These are phyloP conservation scores for Oscheius sp. DNA, from an alignment of 2,888 invertebrate genomes.

Conservation along the genomic window DNA sequence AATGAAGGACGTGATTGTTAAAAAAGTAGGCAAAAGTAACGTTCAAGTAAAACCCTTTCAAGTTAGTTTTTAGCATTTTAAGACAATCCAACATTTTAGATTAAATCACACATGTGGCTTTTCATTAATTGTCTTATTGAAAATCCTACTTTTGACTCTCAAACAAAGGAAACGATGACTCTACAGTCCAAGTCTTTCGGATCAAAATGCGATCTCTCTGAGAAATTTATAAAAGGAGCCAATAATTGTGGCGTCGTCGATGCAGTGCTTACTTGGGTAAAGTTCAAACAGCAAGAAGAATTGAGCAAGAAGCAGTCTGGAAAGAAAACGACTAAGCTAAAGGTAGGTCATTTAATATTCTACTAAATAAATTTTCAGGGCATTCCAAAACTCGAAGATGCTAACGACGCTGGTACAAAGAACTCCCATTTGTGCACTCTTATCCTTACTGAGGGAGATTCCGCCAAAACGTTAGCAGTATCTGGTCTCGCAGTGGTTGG, in stretches of 20 bases:
- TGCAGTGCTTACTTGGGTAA: slow-evolving; percentile 90
- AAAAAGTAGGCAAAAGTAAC: slow-evolving; percentile 90
- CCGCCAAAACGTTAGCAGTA: slow-evolving; percentile 96
- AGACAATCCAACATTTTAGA: slow-evolving; percentile 70
- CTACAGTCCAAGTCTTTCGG: slow-evolving; percentile 90
- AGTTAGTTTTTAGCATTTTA: slow-evolving; percentile 56
- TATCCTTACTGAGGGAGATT: slow-evolving; percentile 99
- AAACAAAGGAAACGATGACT: slow-evolving; percentile 99
- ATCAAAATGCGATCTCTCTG: slow-evolving; percentile 86
- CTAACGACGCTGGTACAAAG: slow-evolving; percentile 91
- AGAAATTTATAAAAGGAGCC: slow-evolving; percentile 79
- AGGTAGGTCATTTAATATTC: slow-evolving; percentile 72
- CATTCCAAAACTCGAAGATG: slow-evolving; percentile 91
- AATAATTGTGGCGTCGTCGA: slow-evolving; percentile 91
- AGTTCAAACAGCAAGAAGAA: slow-evolving; percentile 84
- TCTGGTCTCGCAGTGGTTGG: slow-evolving; percentile 85
- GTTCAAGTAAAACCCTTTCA: slow-evolving; percentile 90
- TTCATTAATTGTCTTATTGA: slow-evolving; percentile 97
- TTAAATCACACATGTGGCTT: slow-evolving; percentile 95
- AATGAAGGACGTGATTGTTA: slow-evolving; percentile 83
- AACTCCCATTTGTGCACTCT: slow-evolving; percentile 89
- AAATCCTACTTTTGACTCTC: slow-evolving; percentile 98
- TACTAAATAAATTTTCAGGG: slow-evolving; percentile 43
- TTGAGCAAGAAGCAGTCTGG: slow-evolving; percentile 82
- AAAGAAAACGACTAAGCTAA: slow-evolving; percentile 87